These are phyloP conservation scores for Sebastes trivittatus DNA, from an alignment of 2,797 vertebrate species.

Conservation along the genomic window DNA sequence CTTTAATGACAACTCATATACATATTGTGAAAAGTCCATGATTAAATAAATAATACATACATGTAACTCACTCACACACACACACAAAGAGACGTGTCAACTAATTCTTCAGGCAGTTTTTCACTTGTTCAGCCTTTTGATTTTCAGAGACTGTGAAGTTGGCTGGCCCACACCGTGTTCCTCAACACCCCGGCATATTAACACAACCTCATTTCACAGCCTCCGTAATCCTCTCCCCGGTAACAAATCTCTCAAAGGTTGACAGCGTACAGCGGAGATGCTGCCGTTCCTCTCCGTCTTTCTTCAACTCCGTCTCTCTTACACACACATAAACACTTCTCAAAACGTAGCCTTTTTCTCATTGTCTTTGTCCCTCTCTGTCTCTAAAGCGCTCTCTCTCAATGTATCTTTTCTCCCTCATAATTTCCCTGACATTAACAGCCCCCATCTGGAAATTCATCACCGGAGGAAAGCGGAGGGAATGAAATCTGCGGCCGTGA, in stretches of 20 bases:
- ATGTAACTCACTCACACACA: not conserved
- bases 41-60: slow-evolving; percentile 30
- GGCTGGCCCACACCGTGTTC: slow-evolving; percentile 56
- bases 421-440: slow-evolving; percentile 69
- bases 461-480: slow-evolving; percentile 58
- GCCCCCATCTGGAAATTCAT: slow-evolving; percentile 78
- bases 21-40: slow-evolving; percentile 27
- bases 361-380: not conserved
- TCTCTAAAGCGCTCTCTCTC: slow-evolving; percentile 8
- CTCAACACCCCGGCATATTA: slow-evolving; percentile 70
- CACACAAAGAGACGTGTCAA: slow-evolving; percentile 9
- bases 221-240: slow-evolving; percentile 70
- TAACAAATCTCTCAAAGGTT: slow-evolving; percentile 77
- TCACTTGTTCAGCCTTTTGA: slow-evolving; percentile 58
- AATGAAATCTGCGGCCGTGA: slow-evolving; percentile 76
- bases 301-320: slow-evolving; percentile 35
- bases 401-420: slow-evolving; percentile 3
- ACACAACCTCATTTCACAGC: slow-evolving; percentile 72
- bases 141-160: slow-evolving; percentile 55
- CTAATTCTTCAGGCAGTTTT: slow-evolving; percentile 49
- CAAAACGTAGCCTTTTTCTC: slow-evolving; percentile 35
- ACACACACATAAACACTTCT: slow-evolving; percentile 51
- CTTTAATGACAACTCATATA: slow-evolving; percentile 33
- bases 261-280: slow-evolving; percentile 55
- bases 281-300: slow-evolving; percentile 48